These are phyloP conservation scores for Pseudonaja textilis DNA, from an alignment of 2,113 vertebrate genomes.

Conservation along the genomic window DNA sequence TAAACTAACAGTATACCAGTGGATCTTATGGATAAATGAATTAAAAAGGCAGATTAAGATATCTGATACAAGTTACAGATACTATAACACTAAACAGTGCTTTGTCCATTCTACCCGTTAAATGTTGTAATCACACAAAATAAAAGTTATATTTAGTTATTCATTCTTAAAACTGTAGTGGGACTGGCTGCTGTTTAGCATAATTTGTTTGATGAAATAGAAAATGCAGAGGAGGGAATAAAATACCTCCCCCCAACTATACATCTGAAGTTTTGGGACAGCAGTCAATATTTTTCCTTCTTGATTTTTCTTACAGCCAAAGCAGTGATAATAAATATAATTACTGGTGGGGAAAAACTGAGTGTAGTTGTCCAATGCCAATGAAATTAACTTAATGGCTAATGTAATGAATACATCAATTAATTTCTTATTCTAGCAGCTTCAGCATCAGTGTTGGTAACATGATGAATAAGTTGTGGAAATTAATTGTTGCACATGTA, in stretches of 20 bases:
- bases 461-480: slow-evolving; percentile 5
- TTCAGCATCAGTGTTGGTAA: slow-evolving; percentile 10
- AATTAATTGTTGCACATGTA: slow-evolving; percentile 28
- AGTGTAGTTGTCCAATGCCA: slow-evolving; percentile 12
- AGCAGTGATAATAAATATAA: slow-evolving; percentile 16
- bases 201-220: slow-evolving; percentile 10
- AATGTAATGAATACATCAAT: slow-evolving; percentile 38
- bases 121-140: background rate
- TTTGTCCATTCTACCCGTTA: background rate
- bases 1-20: background rate
- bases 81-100: background rate
- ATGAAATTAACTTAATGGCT: slow-evolving; percentile 34
- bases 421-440: slow-evolving; percentile 25
- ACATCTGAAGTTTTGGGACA: background rate
- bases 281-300: background rate
- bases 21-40: background rate
- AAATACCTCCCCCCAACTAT: background rate
- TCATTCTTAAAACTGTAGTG: slow-evolving; percentile 37
- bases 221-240: background rate
- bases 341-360: slow-evolving; percentile 14
- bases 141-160: slow-evolving; percentile 14
- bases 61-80: background rate
- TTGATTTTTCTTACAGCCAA: background rate
- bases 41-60: background rate
- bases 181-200: background rate